A percentile compares a stretch with the other conserved stretches of the same genome.
Evolutionary conservation across 1,140 invertebrate genomes (phyloP).

Genomic region (Cotesia chilonis): DNA sequence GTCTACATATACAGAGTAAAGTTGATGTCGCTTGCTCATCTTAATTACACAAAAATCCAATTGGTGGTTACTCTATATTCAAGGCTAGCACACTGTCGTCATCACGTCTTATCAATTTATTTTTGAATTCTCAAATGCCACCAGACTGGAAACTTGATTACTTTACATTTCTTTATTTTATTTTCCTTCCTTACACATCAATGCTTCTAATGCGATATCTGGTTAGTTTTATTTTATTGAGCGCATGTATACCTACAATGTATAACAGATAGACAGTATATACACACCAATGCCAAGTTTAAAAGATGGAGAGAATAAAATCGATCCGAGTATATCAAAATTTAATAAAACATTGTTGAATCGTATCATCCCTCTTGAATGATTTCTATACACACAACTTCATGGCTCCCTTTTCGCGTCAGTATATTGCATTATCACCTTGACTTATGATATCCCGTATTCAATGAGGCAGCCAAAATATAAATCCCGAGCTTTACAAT

Average conservation of each 20-base stretch:
- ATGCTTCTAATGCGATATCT: conserved; percentile 16
- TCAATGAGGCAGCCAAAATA: conserved; percentile 25
- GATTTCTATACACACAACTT: not conserved
- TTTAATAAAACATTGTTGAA: conserved; percentile 37
- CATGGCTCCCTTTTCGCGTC: conserved; percentile 26
- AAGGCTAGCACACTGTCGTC: conserved; percentile 22
- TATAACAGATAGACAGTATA: not conserved
- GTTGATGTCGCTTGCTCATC: conserved; percentile 20
- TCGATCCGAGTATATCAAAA: conserved; percentile 36
- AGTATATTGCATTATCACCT: conserved; percentile 40
- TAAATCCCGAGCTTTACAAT: not conserved
- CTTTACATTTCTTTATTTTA: too few relatives aligned
- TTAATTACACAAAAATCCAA: conserved; percentile 42
- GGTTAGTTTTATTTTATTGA: too few relatives aligned
- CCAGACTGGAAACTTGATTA: too few relatives aligned
- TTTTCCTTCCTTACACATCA: conserved; percentile 26
- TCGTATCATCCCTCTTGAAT: conserved; percentile 30
- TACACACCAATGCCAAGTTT: not conserved
- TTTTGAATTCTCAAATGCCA: conserved; percentile 19
- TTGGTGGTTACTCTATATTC: conserved; percentile 38
- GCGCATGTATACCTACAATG: too few relatives aligned
- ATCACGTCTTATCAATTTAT: conserved; percentile 35
- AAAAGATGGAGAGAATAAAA: not conserved
- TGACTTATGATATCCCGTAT: conserved; percentile 33
- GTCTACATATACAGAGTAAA: conserved; percentile 25